A percentile compares a stretch with the other conserved stretches of the same genome.
These are phyloP conservation scores for Watsonalla binaria DNA, from an alignment of 2,888 invertebrate species.

Conservation along the genomic window DNA sequence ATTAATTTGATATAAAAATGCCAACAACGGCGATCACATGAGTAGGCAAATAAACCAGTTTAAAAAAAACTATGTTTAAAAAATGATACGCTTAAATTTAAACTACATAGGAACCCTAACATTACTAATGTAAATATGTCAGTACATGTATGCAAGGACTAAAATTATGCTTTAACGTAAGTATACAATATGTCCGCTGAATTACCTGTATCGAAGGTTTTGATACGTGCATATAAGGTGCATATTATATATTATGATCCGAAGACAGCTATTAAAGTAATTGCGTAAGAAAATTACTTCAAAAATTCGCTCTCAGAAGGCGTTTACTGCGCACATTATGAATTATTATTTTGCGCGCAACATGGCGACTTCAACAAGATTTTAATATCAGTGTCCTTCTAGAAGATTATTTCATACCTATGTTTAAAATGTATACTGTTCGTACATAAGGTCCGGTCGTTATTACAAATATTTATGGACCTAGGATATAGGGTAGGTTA, in stretches of 20 bases:
- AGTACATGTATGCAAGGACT: background rate
- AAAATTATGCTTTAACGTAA: background rate
- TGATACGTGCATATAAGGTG: constrained; percentile 5
- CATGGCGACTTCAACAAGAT: constrained; percentile 43
- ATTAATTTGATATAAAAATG: no score
- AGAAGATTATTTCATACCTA: constrained; percentile 51
- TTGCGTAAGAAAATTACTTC: constrained; percentile 47
- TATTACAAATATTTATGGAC: no score
- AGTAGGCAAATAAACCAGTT: no score
- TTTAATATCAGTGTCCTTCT: constrained; percentile 33
- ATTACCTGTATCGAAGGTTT: background rate
- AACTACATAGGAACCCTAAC: no score
- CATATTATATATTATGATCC: constrained; percentile 34
- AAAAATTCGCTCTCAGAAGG: constrained; percentile 31
- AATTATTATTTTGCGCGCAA: constrained; percentile 55
- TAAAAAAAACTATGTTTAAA: no score
- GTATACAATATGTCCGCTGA: background rate
- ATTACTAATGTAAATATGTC: background rate
- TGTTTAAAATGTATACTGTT: constrained; percentile 56
- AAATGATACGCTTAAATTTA: no score
- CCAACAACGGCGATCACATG: no score
- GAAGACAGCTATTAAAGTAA: constrained; percentile 61
- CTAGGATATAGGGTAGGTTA: no score
- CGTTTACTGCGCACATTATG: constrained; percentile 55
- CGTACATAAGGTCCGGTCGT: constrained; percentile 36